Conservation (phyloP, 2,113 vertebrate species). For the Gracilinanus agilis region DNA sequence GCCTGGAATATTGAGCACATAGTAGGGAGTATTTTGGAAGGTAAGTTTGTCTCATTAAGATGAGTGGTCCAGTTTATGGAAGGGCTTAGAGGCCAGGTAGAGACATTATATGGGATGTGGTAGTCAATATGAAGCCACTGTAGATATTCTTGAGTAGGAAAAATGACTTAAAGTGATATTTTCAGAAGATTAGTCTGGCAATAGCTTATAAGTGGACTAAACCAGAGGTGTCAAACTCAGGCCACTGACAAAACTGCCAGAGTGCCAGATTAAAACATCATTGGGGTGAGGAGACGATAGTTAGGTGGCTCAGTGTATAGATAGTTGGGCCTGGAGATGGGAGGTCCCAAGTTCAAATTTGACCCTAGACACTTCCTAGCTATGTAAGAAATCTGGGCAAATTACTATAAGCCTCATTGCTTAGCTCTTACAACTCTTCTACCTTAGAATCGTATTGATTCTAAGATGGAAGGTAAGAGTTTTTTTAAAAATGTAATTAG, state of each 20-base stretch:
- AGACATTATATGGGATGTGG: background rate
- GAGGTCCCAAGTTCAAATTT: too few relatives aligned
- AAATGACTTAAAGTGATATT: background rate
- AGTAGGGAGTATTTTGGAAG: background rate
- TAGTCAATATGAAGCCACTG: background rate
- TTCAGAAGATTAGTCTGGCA: background rate
- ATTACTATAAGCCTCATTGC: too few relatives aligned
- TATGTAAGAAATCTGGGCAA: too few relatives aligned
- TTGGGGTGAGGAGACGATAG: background rate
- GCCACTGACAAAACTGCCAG: background rate
- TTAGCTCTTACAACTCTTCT: too few relatives aligned
- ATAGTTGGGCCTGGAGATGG: too few relatives aligned
- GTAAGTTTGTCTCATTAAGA: background rate
- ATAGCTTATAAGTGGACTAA: background rate
- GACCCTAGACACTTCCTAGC: too few relatives aligned
- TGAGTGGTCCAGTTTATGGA: background rate
- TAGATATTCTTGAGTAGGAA: background rate
- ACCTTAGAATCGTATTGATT: too few relatives aligned
- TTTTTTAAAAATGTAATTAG: background rate
- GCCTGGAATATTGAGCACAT: background rate
- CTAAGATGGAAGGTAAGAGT: too few relatives aligned
- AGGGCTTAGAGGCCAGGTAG: too few relatives aligned
- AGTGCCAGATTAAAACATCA: background rate
- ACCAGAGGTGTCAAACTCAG: background rate
- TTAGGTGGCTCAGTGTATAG: too few relatives aligned